phyloP scores from a whole-genome alignment of 2,797 vertebrate species.

The Scleropages formosus region DNA sequence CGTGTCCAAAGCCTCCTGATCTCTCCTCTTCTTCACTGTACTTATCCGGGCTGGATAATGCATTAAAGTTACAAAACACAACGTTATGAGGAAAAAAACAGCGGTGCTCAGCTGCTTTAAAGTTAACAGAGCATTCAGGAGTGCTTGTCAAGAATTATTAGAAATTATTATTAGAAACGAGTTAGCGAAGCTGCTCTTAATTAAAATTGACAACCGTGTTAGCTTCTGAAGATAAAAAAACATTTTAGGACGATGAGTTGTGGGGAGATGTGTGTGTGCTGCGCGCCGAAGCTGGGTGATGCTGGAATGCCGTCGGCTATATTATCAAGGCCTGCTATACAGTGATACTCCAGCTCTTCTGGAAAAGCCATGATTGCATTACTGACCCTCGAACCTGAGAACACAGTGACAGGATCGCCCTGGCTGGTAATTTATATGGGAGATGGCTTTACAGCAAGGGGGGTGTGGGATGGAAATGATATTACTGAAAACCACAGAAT shows the following conservation, averaged over 20 bases:
- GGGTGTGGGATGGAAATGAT: slow-evolving; percentile 49
- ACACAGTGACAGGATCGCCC: slow-evolving; percentile 46
- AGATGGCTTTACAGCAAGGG: slow-evolving; percentile 46
- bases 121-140: slow-evolving; percentile 11
- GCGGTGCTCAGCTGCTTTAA: background rate
- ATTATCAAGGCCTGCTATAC: slow-evolving; percentile 52
- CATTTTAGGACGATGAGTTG: slow-evolving; percentile 38
- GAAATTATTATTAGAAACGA: background rate
- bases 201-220: background rate
- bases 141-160: background rate
- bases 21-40: slow-evolving; percentile 4
- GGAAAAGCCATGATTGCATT: slow-evolving; percentile 57
- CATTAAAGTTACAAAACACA: slow-evolving; percentile 6
- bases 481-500: slow-evolving; percentile 44
- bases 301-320: slow-evolving; percentile 43
- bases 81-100: background rate
- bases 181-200: background rate
- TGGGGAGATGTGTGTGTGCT: slow-evolving; percentile 37
- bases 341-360: slow-evolving; percentile 58
- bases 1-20: background rate
- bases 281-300: slow-evolving; percentile 38
- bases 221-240: slow-evolving; percentile 33
- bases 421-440: slow-evolving; percentile 56
- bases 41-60: background rate
- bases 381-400: slow-evolving; percentile 48